Evolutionary conservation across 2,113 vertebrate genomes (phyloP), one percentile per base, ranked within the genome.

Genomic region (Oxyura jamaicensis): DNA sequence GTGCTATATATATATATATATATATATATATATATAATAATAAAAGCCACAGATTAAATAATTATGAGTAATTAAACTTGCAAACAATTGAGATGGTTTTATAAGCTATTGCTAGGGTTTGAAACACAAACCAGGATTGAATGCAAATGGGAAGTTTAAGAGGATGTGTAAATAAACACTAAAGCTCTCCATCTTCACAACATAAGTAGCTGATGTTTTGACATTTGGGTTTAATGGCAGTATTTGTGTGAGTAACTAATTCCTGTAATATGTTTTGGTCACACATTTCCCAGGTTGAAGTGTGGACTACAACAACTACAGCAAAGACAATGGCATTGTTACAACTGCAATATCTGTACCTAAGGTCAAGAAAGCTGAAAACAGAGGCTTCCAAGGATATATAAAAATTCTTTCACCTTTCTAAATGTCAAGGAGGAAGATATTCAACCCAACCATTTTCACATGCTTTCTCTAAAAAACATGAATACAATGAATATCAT

Each of bases 331-430:
- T 3, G 59, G 4, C 15, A 46, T 42, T n/a, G 2, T n/a, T 92
- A 29, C 3, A 4, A 28, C 36, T 88, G 31, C 29, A 53, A 19
- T 62, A 75, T 41, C 33, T 85, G 9, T 72, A 46, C 4, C 8
- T 58, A 33, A 42, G 20, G 8, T 42, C 11, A 72, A 65, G 50
- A n/a, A 89, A 77, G 11, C 5, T 4, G 5, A 90, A 86, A n/a
- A 2, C 1, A 1, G 4, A 69, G 58, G 42, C 11, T 36, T 28
- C 11, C 33, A 74, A 55, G 26, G 4, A 23, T 50, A 1, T 69
- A 20, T 18, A 73, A 41, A 1, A 59, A 26, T n/a, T 66, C 2
- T 50, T 77, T 65, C 5, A 14, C 36, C 50, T 69, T 55, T 77
- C 16, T 74, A 60, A 77, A 65, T 44, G 29, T 68, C n/a, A 78